phyloP scores from a whole-genome alignment of 1,140 invertebrate species.

The Copidosoma floridanum region DNA sequence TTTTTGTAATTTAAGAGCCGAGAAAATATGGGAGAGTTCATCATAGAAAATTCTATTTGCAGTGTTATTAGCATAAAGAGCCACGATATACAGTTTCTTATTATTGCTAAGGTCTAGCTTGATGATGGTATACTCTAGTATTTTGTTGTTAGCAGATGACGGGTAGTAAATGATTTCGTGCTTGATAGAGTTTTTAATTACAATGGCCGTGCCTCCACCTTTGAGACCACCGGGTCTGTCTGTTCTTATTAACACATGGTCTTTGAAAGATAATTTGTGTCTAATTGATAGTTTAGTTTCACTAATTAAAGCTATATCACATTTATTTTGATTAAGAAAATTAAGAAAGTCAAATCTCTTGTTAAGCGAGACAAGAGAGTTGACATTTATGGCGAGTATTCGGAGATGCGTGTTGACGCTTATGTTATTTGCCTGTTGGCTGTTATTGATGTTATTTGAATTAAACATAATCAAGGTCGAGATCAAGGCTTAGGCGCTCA shows the following conservation, averaged over 20 bases:
- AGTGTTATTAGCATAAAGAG: slow-evolving; percentile 25
- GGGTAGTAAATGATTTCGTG: not conserved
- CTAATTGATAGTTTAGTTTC: slow-evolving; percentile 29
- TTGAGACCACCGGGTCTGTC: slow-evolving; percentile 12
- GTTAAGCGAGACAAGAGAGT: slow-evolving; percentile 23
- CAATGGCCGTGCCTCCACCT: slow-evolving; percentile 29
- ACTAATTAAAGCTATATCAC: slow-evolving; percentile 21
- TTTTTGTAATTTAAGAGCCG: not conserved
- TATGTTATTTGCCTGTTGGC: too few relatives aligned
- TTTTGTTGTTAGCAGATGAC: slow-evolving; percentile 8
- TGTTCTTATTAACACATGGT: slow-evolving; percentile 26
- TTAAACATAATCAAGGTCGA: not conserved
- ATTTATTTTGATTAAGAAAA: slow-evolving; percentile 10
- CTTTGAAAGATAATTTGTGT: slow-evolving; percentile 14
- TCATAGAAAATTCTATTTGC: slow-evolving; percentile 18
- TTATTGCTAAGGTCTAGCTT: slow-evolving; percentile 25
- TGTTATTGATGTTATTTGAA: too few relatives aligned
- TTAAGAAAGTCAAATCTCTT: slow-evolving; percentile 15
- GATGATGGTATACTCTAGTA: slow-evolving; percentile 26
- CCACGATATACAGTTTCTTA: slow-evolving; percentile 17
- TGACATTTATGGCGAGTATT: slow-evolving; percentile 26
- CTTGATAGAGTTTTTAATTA: slow-evolving; percentile 28
- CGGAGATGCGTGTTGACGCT: slow-evolving; percentile 6
- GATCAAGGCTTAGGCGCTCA: not conserved
- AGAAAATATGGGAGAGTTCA: slow-evolving; percentile 26